These are phyloP conservation scores for Cataglyphis livida DNA, from an alignment of 2,888 invertebrate genomes.

Conservation along the genomic window DNA sequence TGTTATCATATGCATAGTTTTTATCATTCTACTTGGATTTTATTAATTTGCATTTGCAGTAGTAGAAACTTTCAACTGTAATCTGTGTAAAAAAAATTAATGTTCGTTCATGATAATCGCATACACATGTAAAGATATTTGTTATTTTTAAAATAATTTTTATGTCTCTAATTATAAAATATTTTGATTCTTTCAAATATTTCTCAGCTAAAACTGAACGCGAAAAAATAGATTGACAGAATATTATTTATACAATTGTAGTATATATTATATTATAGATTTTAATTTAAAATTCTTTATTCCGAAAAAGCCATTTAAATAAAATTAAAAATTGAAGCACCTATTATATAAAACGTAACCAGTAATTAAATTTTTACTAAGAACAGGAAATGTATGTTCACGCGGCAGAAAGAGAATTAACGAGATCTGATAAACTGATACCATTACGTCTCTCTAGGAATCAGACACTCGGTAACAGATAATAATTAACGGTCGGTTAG, in stretches of 20 bases:
- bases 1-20: background rate
- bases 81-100: background rate
- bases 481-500: conserved; percentile 45
- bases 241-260: background rate
- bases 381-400: background rate
- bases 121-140: background rate
- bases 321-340: background rate
- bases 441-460: background rate
- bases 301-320: background rate
- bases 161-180: background rate
- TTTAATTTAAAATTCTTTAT: background rate
- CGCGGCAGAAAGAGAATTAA: background rate
- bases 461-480: conserved; percentile 21
- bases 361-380: background rate
- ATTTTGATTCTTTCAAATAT: background rate
- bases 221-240: background rate
- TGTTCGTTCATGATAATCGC: background rate
- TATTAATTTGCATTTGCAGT: background rate
- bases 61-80: background rate
- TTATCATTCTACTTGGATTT: background rate
- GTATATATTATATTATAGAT: background rate
- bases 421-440: conserved; percentile 2
- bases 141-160: background rate
- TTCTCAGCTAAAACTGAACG: background rate
- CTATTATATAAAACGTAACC: background rate